Percentiles rank a stretch among this genome's conserved stretches.
Evolutionary conservation across 2,888 invertebrate genomes (phyloP).

Genomic region (Metallyticus violacea): DNA sequence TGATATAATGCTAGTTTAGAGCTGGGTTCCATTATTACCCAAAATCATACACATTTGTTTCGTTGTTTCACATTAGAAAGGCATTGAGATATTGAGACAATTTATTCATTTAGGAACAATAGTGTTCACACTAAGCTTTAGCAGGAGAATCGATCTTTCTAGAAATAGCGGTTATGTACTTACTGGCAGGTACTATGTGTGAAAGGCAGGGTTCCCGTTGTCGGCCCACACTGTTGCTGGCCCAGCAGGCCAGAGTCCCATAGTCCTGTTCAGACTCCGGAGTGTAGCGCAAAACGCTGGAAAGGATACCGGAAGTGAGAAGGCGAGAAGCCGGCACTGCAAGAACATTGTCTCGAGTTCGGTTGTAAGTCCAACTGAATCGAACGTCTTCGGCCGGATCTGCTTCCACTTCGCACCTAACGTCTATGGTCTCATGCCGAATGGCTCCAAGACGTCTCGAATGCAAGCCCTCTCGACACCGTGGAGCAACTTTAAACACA

Average conservation of each 20-base stretch:
- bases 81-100: no score
- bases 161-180: slow-evolving; percentile 44
- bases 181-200: slow-evolving; percentile 78
- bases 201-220: slow-evolving; percentile 79
- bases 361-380: slow-evolving; percentile 85
- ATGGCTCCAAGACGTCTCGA: slow-evolving; percentile 69
- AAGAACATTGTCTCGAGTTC: slow-evolving; percentile 64
- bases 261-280: slow-evolving; percentile 60
- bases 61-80: no score
- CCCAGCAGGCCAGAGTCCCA: slow-evolving; percentile 85
- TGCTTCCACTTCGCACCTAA: slow-evolving; percentile 79
- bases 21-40: no score
- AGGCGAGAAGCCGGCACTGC: slow-evolving; percentile 65
- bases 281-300: slow-evolving; percentile 56
- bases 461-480: slow-evolving; percentile 70
- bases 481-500: slow-evolving; percentile 63
- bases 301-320: slow-evolving; percentile 48
- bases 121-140: no score
- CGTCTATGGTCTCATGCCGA: slow-evolving; percentile 67
- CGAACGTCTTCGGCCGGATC: slow-evolving; percentile 66
- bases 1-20: no score
- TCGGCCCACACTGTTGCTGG: slow-evolving; percentile 77
- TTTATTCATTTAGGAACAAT: no score
- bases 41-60: no score
- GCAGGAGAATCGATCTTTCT: no score